Evolutionary conservation across 64 coral and sea anemone species (phyloP), one percentile per base, ranked within the genome.

Genomic region (Stichodactyla helianthus): DNA sequence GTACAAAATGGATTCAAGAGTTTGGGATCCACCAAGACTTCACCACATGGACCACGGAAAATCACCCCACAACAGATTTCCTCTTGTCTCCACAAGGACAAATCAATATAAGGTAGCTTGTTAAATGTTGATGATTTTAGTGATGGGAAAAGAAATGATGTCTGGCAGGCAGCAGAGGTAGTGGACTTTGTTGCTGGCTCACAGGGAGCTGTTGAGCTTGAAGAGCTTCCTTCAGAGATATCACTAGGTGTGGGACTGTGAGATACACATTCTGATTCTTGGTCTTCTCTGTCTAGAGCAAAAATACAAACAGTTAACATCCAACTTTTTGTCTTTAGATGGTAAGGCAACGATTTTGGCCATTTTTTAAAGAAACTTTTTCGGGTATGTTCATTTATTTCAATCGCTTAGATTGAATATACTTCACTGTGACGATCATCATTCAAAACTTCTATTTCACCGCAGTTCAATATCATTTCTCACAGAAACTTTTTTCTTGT

Each of bases 31-130:
- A 99, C 97, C 63, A 99, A 85, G 10, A 99, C 97, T 68, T 99
- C 97, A 28, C 97, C 97, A 70, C 89, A 85, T 64, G 97, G 97
- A 5, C 97, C 97, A 71, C 91, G 89, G 86, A 99, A 99, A 54
- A 99, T 99, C 7, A 93, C 95, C 4, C 97, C 97, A 91, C 97
- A 99, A 22, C 97, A 99, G 74, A 99, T 94, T 63, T 99, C 97
- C 84, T 99, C 97, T 86, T 87, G 89, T 19, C 93, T 87, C 97
- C 97, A 99, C 54, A 85, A 74, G n/a, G 97, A 99, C 23, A 99
- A 86, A 57, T 99, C 93, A 78, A 99, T 95, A 44, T 95, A 99
- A 19, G 97, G 97, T 11, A 99, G 78, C 78, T 99, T 99, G 85
- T 89, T 93, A 5, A 82, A 88, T 53, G 89, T 55, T 76, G 88